Percentiles rank a stretch among this genome's conserved stretches.
phyloP scores from a whole-genome alignment of 2,797 vertebrate species.

The Hozukius guyotensis region DNA sequence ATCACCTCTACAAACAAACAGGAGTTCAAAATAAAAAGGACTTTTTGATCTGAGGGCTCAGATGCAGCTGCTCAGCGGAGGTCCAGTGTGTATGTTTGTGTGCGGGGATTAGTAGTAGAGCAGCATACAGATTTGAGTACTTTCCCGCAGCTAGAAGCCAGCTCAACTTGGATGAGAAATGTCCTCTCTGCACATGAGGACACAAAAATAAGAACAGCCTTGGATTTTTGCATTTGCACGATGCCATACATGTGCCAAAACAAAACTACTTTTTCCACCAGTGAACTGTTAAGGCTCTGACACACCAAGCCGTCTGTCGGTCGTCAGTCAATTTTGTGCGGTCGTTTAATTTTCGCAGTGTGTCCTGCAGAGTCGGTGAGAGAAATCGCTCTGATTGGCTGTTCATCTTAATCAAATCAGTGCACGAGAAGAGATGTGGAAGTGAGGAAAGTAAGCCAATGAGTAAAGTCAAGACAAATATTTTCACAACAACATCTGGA shows the following conservation, averaged over 20 bases:
- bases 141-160: slow-evolving; percentile 50
- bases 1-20: slow-evolving; percentile 40
- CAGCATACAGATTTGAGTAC: slow-evolving; percentile 65
- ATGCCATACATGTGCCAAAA: not conserved
- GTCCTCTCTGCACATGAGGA: not conserved
- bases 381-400: too few species aligned
- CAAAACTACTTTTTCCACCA: not conserved
- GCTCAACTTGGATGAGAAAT: slow-evolving; percentile 45
- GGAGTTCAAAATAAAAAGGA: slow-evolving; percentile 50
- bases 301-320: not conserved
- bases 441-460: too few species aligned
- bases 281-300: not conserved
- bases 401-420: too few species aligned
- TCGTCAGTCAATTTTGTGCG: too few species aligned
- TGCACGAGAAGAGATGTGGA: too few species aligned
- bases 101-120: slow-evolving; percentile 52
- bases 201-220: not conserved
- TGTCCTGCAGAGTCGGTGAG: too few species aligned
- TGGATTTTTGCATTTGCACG: not conserved
- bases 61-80: slow-evolving; percentile 47
- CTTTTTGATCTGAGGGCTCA: slow-evolving; percentile 58
- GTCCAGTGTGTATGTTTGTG: slow-evolving; percentile 52
- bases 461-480: too few species aligned
- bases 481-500: too few species aligned
- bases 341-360: too few species aligned